These are phyloP conservation scores for Mantis religiosa DNA, from an alignment of 2,888 invertebrate genomes.

Conservation along the genomic window DNA sequence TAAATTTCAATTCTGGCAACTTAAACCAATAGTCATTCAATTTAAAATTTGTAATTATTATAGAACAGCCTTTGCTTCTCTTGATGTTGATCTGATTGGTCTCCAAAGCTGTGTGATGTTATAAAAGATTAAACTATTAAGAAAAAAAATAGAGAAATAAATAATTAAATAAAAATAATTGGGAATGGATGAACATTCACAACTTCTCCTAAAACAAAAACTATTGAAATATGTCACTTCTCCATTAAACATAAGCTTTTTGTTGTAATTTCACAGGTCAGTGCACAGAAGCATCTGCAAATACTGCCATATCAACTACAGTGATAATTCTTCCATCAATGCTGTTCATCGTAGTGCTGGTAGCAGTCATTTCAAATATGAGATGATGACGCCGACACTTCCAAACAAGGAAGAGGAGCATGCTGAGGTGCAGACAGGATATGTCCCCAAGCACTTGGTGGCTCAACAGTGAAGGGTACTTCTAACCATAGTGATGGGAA, in stretches of 20 bases:
- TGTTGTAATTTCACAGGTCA: constrained; percentile 29
- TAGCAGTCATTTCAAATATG: constrained; percentile 10
- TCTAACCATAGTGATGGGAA: neutral
- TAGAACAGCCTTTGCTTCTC: no score
- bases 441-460: constrained; percentile 9
- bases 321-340: constrained; percentile 19
- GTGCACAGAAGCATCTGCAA: constrained; percentile 33
- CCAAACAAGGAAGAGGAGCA: neutral
- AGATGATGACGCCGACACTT: constrained; percentile 25
- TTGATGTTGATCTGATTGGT: no score
- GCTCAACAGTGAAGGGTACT: constrained; percentile 17
- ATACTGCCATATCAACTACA: constrained; percentile 20
- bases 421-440: neutral
- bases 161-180: no score
- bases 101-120: no score
- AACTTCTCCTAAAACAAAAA: no score
- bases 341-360: constrained; percentile 14
- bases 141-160: no score
- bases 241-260: neutral
- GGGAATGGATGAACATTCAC: no score
- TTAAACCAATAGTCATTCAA: no score
- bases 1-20: no score
- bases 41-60: no score
- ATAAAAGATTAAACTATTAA: no score
- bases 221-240: no score